These are phyloP conservation scores for Mustela nigripes DNA, from an alignment of 2,113 vertebrate species.

Conservation along the genomic window DNA sequence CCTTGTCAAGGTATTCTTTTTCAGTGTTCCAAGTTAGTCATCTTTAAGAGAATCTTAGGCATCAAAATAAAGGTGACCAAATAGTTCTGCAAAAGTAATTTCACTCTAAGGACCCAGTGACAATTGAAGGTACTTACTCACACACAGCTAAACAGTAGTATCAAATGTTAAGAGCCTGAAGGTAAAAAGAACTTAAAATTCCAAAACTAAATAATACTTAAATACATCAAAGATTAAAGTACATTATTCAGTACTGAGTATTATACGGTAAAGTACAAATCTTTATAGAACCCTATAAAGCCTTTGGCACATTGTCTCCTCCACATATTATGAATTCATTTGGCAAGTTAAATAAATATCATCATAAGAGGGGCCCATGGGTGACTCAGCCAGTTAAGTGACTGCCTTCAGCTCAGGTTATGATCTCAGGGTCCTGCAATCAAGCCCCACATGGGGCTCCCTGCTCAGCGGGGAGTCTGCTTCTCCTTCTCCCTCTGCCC, in stretches of 20 bases:
- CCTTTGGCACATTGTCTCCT: not conserved
- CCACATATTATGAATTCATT: not conserved
- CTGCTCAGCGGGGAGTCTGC: too few relatives aligned
- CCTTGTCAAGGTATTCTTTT: slow-evolving; percentile 58
- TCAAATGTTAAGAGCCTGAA: not conserved
- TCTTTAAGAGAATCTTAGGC: slow-evolving; percentile 11
- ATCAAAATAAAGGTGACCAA: slow-evolving; percentile 60
- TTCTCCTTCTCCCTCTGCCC: not conserved
- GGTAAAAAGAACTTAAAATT: slow-evolving; percentile 43
- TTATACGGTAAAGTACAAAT: slow-evolving; percentile 10
- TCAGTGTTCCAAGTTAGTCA: slow-evolving; percentile 48
- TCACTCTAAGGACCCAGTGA: slow-evolving; percentile 11
- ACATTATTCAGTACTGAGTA: not conserved
- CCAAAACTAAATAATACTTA: slow-evolving; percentile 23
- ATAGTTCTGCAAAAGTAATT: slow-evolving; percentile 51
- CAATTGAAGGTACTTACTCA: not conserved
- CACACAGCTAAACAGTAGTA: not conserved
- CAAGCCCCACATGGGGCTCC: not conserved
- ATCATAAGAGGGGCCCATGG: not conserved
- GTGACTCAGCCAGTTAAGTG: not conserved
- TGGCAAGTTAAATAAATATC: not conserved
- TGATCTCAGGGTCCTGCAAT: not conserved
- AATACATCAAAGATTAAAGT: not conserved
- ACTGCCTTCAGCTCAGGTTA: not conserved
- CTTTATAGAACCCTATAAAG: not conserved